These are phyloP conservation scores for Catostylus mosaicus DNA, from an alignment of 30 jellyfish, hydroid and myxozoan genomes.

Conservation along the genomic window DNA sequence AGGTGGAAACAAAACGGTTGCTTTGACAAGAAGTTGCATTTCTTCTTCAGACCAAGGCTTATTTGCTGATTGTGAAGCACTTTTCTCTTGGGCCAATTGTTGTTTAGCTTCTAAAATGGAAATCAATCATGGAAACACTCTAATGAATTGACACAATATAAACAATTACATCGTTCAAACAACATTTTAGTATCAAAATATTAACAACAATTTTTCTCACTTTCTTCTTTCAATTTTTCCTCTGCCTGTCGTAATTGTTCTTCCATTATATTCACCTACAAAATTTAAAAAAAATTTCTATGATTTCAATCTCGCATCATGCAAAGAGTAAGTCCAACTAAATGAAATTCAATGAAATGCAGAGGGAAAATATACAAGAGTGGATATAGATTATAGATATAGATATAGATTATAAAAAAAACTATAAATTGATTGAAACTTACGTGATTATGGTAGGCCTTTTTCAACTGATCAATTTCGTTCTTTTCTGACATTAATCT, in stretches of 20 bases:
- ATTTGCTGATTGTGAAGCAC: conserved; percentile 39
- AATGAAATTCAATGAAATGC: too few species aligned
- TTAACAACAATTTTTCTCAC: conserved; percentile 12
- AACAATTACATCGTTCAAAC: not conserved
- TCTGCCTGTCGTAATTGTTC: conserved; percentile 24
- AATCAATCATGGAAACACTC: not conserved
- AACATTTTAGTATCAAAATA: too few species aligned
- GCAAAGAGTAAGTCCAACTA: too few species aligned
- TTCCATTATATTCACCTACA: conserved; percentile 6
- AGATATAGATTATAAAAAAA: too few species aligned
- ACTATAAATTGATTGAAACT: too few species aligned
- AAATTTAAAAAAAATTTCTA: too few species aligned
- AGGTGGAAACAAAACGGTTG: conserved; percentile 86
- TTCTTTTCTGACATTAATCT: conserved; percentile 60
- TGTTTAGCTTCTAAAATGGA: conserved; percentile 27
- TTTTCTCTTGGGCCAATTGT: conserved; percentile 20
- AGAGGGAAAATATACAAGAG: too few species aligned
- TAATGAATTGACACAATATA: too few species aligned
- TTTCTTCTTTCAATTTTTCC: conserved; percentile 48
- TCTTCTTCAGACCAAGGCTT: conserved; percentile 85
- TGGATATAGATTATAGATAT: too few species aligned
- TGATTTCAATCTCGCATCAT: too few species aligned
- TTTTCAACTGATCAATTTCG: conserved; percentile 41
- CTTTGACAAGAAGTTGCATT: conserved; percentile 89
- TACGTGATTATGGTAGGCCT: conserved; percentile 49